Base-by-base conservation (phyloP, 2,888 invertebrate genomes). In the Perizoma affinitatum region DNA sequence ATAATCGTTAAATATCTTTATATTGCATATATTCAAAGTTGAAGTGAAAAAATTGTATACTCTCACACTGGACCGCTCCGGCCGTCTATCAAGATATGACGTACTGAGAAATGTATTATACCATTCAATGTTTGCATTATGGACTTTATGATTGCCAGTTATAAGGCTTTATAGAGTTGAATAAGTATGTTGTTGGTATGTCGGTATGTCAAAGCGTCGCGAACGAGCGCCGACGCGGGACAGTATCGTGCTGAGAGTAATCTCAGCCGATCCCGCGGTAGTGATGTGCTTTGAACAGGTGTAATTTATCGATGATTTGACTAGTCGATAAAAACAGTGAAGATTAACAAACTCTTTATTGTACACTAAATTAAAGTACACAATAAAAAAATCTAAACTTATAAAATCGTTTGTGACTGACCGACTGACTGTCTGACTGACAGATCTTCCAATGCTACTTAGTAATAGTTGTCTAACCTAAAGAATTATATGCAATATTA, bases 231-330 rank as follows among this genome's bases (percentile, higher is more conserved):
- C 87, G 88, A 88, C 88, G 86, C 87, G 81, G 91, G 90, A 90
- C 88, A 88, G 90, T 90, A 88, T 91, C 92, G 90, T 92, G 92
- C 92, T 92, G 92, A 89, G 92, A 91, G 91, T 84, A 92, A 92
- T 92, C 90, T 90, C 76, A 82, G 82, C 75, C 86, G 83, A 88
- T 86, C 87, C 83, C 83, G 78, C 69, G 67, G 33, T 84, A 88
- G 85, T 72, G 88, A 74, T 82, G 90, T 65, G 52, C 5, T 40
- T 56, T 11, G 10, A 42, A 60, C 54, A 51, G 56, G 73, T 67
- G 72, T 69, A 75, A 71, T 67, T 46, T 59, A 61, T 67, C 58
- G 61, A 65, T 58, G 36, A 10, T 33, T 49, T 41, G 2, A 22
- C 36, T 41, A 22, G 11, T 45, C 50, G 56, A 45, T 56, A 7